A percentile compares a stretch with the other conserved stretches of the same genome.
Evolutionary conservation across 2,113 vertebrate genomes (phyloP).

Genomic region (Hemicordylus capensis): DNA sequence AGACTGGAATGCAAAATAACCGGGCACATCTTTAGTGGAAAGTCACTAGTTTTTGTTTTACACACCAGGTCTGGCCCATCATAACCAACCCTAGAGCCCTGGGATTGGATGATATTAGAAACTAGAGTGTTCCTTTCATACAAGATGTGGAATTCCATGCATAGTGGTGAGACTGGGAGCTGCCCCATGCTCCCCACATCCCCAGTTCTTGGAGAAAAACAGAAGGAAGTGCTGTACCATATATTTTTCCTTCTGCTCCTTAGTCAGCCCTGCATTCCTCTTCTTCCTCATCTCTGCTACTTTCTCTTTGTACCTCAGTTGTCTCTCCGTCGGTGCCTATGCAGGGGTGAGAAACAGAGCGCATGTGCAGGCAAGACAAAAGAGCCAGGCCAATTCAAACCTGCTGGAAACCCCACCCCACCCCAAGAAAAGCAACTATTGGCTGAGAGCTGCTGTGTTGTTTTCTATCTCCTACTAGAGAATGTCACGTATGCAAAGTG

Average conservation of each 20-base stretch:
- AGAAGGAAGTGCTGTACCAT: constrained; percentile 79
- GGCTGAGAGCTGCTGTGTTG: background rate
- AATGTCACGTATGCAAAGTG: background rate
- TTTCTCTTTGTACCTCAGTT: constrained; percentile 95
- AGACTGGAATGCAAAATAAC: background rate
- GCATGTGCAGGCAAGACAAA: background rate
- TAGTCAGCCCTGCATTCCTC: constrained; percentile 90
- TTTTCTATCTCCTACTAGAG: too few relatives aligned
- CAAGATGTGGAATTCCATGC: background rate
- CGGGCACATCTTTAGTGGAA: background rate
- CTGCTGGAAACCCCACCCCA: background rate
- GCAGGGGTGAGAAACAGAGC: constrained; percentile 19
- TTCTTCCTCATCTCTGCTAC: constrained; percentile 96
- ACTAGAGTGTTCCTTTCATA: background rate
- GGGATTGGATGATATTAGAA: background rate
- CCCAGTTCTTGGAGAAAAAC: rapidly evolving
- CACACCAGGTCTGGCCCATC: background rate
- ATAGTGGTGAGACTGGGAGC: background rate
- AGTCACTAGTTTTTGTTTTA: background rate
- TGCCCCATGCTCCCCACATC: background rate
- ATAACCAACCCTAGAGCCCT: background rate
- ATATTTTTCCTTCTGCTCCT: constrained; percentile 98
- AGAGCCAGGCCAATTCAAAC: background rate
- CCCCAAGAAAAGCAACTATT: background rate
- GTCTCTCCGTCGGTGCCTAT: constrained; percentile 92